A percentile compares a stretch with the other conserved stretches of the same genome.
phyloP scores from a whole-genome alignment of 2,113 vertebrate genomes.

The Otocyon megalotis region DNA sequence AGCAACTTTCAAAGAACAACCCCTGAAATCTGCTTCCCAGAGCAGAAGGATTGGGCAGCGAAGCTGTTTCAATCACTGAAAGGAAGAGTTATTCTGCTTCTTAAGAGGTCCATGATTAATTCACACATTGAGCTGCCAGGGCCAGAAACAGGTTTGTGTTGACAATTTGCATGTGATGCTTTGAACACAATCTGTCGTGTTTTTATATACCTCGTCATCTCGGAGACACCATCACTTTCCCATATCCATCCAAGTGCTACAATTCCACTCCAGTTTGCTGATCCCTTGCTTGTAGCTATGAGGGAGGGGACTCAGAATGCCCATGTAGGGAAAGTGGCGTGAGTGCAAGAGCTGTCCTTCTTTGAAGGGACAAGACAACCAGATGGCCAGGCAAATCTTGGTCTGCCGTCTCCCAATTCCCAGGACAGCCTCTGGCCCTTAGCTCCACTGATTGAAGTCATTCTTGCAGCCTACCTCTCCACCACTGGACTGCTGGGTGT shows the following conservation, averaged over 20 bases:
- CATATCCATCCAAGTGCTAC: constrained; percentile 32
- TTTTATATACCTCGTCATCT: constrained; percentile 78
- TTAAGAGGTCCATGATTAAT: constrained; percentile 85
- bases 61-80: background rate
- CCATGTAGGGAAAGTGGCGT: background rate
- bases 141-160: constrained; percentile 87
- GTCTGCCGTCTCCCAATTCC: background rate
- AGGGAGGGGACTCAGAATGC: background rate
- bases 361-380: background rate
- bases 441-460: background rate
- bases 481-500: accelerated
- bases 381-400: background rate
- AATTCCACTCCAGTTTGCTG: background rate
- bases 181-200: constrained; percentile 85
- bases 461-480: background rate
- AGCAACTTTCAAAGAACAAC: constrained; percentile 81
- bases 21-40: constrained; percentile 64
- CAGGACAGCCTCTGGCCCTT: background rate
- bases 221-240: constrained; percentile 67
- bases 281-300: background rate
- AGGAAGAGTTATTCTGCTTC: constrained; percentile 73
- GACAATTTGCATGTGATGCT: constrained; percentile 85
- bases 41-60: constrained; percentile 10
- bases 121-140: constrained; percentile 84
- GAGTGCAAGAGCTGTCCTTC: background rate